Base-by-base conservation (phyloP, 2,888 invertebrate species). In the Diplazon laetatorius region DNA sequence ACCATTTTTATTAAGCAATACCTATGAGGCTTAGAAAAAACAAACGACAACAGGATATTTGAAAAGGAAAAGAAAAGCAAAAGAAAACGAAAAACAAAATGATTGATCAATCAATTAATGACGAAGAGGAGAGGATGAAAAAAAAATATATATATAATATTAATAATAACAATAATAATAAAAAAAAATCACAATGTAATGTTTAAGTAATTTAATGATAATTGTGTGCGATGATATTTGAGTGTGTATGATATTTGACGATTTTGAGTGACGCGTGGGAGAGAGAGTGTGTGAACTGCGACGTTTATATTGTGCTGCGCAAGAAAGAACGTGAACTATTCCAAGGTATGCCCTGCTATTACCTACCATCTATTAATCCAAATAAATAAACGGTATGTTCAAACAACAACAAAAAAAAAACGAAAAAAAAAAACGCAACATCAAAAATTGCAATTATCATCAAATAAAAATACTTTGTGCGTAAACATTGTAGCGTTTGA, bases 281-380 rank as follows among this genome's bases (percentile, higher is more conserved):
- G 86, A 87, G 86, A 85, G 86, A 87, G 86, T 84, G 88, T 87
- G 90, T 86, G 86, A 86, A 86, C 86, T 88, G 90, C 88, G 90
- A 90, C 88, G 89, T 91, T 91, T 91, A 90, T 91, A 90, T 91
- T 91, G 90, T 90, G 91, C 90, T 90, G 88, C 90, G 90, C 89
- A 90, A 91, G 90, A 91, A 91, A 90, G 90, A 90, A 91, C 90
- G 90, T 91, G 90, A 91, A 91, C 91, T 88, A 89, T 90, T 91
- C 90, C 91, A 91, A 91, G 91, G 90, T 90, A 90, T 90, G 90
- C 90, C 89, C 90, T 89, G 90, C 88, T 89, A 89, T 89, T 89
- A 89, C 87, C 88, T 82, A 88, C 87, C 88, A 88, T 87, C 86
- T 88, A 88, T 88, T 88, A 88, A 87, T 88, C 88, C 86, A 87